Evolutionary conservation across 2,113 vertebrate genomes (phyloP).

Genomic region (Menura novaehollandiae): DNA sequence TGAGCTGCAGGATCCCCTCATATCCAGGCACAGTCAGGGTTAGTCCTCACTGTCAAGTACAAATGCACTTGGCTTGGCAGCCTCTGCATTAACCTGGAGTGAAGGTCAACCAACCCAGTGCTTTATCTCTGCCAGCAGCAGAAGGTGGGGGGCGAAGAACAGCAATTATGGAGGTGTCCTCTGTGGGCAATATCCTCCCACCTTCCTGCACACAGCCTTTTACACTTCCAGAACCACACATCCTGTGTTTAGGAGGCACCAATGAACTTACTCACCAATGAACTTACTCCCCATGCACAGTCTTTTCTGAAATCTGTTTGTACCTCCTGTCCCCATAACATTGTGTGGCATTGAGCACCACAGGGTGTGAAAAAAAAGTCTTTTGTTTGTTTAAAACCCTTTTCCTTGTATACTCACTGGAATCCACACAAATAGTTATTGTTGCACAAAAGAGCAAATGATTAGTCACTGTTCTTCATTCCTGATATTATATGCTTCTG

Average conservation of each 20-base stretch:
- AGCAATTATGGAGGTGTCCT: neutral
- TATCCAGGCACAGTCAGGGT: neutral
- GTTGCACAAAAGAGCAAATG: neutral
- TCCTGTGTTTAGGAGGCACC: neutral
- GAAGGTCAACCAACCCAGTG: neutral
- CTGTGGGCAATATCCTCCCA: neutral
- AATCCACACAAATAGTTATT: neutral
- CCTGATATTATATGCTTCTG: neutral
- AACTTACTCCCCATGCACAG: neutral
- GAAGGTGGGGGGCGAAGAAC: neutral
- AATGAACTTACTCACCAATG: neutral
- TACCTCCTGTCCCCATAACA: neutral
- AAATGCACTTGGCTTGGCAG: neutral
- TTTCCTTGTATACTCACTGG: neutral
- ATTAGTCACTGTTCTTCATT: neutral
- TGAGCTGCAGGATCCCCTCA: neutral
- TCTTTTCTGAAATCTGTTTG: neutral
- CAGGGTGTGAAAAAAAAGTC: neutral
- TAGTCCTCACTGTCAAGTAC: neutral
- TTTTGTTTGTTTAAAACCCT: neutral
- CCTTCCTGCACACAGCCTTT: neutral
- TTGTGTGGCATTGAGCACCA: neutral
- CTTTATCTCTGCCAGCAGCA: neutral
- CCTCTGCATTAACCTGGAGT: neutral
- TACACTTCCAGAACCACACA: neutral